These are phyloP conservation scores for Coturnix japonica DNA, from an alignment of 2,113 vertebrate genomes.

Conservation along the genomic window DNA sequence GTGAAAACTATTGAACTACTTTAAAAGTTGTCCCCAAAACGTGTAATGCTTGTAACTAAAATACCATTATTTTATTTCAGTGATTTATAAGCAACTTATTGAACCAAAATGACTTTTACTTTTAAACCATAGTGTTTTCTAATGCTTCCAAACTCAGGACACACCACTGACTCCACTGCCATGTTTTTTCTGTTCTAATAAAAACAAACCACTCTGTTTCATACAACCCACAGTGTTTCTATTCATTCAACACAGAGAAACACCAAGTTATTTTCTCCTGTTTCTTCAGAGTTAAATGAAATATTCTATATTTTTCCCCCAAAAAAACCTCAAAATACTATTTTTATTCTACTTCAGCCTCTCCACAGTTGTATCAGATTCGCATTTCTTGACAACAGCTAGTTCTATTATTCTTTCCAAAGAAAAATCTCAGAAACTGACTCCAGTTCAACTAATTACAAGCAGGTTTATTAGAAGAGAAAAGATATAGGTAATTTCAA, in stretches of 20 bases:
- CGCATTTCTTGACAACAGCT: background rate
- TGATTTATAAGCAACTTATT: constrained; percentile 46
- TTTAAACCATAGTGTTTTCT: background rate
- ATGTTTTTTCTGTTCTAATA: background rate
- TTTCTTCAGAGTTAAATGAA: background rate
- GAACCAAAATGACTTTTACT: constrained; percentile 13
- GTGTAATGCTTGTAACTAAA: constrained; percentile 47
- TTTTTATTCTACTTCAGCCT: background rate
- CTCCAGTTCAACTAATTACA: constrained; percentile 4
- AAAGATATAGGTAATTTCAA: constrained; percentile 1
- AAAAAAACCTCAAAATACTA: background rate
- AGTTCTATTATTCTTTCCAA: background rate
- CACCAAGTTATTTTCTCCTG: background rate
- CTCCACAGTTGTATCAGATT: background rate
- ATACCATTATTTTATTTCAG: constrained; percentile 46
- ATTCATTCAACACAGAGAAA: background rate
- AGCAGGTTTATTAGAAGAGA: constrained; percentile 14
- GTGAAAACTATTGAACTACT: constrained; percentile 51
- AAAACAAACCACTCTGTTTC: background rate
- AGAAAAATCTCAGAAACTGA: background rate
- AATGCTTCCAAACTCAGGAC: background rate
- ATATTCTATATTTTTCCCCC: background rate
- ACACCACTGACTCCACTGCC: background rate
- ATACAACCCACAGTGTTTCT: background rate
- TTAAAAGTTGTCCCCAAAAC: constrained; percentile 68